phyloP scores from a whole-genome alignment of 1,140 invertebrate species.

The Drosophila tristis region DNA sequence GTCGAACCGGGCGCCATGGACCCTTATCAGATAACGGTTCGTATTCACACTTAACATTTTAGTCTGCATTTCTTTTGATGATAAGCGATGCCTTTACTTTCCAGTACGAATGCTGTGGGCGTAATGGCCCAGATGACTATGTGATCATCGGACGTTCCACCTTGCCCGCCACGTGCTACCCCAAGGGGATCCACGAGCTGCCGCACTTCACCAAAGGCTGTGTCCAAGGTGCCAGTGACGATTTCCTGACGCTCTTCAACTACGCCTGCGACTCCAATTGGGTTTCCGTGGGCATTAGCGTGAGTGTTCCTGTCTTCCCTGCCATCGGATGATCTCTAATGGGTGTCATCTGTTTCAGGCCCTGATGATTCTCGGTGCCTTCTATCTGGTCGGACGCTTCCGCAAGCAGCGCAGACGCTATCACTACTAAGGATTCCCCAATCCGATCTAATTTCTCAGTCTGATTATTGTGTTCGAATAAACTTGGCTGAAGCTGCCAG shows the following conservation, averaged over 20 bases:
- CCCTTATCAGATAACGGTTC: conserved; percentile 40
- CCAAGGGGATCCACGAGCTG: conserved; percentile 16
- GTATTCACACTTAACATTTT: background rate
- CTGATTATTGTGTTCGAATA: background rate
- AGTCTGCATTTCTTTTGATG: background rate
- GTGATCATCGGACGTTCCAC: conserved; percentile 36
- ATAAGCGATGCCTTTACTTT: background rate
- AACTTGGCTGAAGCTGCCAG: background rate
- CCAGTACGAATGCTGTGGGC: conserved; percentile 71
- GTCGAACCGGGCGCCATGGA: conserved; percentile 57
- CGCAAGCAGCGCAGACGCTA: conserved; percentile 66
- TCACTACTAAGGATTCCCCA: conserved; percentile 37
- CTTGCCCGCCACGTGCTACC: conserved; percentile 55
- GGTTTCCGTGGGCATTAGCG: conserved; percentile 51
- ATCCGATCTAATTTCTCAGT: background rate
- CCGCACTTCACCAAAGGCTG: conserved; percentile 49
- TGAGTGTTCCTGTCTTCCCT: conserved; percentile 1
- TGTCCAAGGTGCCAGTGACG: conserved; percentile 46
- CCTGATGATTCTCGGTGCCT: conserved; percentile 59
- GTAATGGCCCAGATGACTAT: conserved; percentile 65
- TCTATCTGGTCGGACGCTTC: conserved; percentile 71
- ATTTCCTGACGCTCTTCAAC: conserved; percentile 45
- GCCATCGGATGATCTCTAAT: background rate
- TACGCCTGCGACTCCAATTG: conserved; percentile 59
- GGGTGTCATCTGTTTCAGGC: conserved; percentile 34